Evolutionary conservation across 2,888 invertebrate species (phyloP), one percentile per base, ranked within the genome.

Genomic region (Torymus texanus): DNA sequence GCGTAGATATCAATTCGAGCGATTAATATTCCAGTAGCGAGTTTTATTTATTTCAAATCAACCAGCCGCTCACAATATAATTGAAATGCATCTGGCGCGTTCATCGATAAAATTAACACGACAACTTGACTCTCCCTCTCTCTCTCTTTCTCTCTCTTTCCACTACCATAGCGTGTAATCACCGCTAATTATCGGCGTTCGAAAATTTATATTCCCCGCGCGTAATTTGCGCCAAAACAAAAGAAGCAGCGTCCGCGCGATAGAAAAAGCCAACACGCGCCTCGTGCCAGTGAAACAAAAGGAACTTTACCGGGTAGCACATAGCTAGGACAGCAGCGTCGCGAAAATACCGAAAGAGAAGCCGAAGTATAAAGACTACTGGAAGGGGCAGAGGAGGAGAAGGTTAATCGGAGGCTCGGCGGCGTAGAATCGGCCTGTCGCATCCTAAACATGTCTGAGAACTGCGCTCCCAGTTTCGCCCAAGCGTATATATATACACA

Each of bases 391-490:
- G 29, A 4, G 16, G 16, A 29, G n/a, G 55, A 53, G 62, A 53
- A 70, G 78, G 56, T 63, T 72, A 78, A 78, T 75, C 71, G 75
- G 63, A 56, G 24, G 14, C 21, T 13, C 58, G 24, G 5, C 14
- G 12, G 41, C 21, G 21, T 21, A 18, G 41, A 51, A 59, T 78
- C 78, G 81, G 78, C 78, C 84, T 75, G 84, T 85, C 85, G 82
- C 84, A 85, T 85, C 85, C 84, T 80, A 82, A 84, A 82, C 85
- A 83, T 85, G 85, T 86, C 84, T 84, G 62, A 21, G 21, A 21
- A 21, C 84, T 83, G 85, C 24, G 12, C 65, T 41, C 72, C 16
- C 85, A 85, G 84, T 86, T 82, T 84, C 81, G 81, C 80, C 56
- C 67, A 13, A 62, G 56, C 41, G 83, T 82, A 83, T 8, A 41